Percentiles rank a stretch among this genome's conserved stretches.
Evolutionary conservation across 2,888 invertebrate species (phyloP).

Genomic region (Sepioteuthis lessoniana): DNA sequence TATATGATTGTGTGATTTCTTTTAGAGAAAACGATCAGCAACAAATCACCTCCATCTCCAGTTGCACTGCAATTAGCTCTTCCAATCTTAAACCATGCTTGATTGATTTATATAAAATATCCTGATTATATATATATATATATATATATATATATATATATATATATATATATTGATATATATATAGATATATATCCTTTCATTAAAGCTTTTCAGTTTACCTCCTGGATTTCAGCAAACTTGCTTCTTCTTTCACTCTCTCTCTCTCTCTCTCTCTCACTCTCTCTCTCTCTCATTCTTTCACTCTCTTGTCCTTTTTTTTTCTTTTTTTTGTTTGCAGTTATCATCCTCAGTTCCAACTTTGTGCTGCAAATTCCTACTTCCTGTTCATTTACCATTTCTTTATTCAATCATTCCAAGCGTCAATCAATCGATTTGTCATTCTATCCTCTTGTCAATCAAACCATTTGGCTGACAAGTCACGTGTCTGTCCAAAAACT

Average conservation of each 20-base stretch:
- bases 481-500: neutral
- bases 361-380: neutral
- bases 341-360: no score
- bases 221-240: neutral
- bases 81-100: neutral
- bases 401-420: neutral
- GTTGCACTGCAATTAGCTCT: neutral
- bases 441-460: neutral
- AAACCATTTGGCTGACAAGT: neutral
- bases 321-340: no score
- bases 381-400: neutral
- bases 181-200: neutral
- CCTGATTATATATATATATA: neutral
- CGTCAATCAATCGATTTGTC: conserved; percentile 16
- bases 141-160: conserved; percentile 33
- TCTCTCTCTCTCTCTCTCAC: no score
- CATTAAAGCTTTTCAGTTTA: neutral
- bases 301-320: no score
- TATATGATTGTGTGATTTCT: neutral
- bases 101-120: neutral
- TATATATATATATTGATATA: conserved; percentile 33
- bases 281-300: no score
- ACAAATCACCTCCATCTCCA: conserved; percentile 11
- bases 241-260: neutral
- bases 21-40: neutral